Percentiles rank a stretch among this genome's conserved stretches.
Conservation (phyloP, 2,113 vertebrate genomes). For the Motacilla tschutschensis region DNA sequence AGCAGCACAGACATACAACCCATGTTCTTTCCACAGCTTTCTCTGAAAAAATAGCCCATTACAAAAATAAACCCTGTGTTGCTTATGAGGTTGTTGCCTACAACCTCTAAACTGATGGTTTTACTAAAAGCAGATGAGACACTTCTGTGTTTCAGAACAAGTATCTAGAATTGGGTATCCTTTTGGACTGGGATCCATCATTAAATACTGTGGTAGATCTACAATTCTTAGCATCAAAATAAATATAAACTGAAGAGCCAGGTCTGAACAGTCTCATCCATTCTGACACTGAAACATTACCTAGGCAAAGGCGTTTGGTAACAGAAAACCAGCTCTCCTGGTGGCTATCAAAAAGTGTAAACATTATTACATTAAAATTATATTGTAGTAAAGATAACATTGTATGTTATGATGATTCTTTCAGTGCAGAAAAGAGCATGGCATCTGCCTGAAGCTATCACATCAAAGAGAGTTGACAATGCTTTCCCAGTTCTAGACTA, state of each 20-base stretch:
- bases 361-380: neutral
- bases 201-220: neutral
- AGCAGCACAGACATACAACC: neutral
- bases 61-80: neutral
- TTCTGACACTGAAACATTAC: neutral
- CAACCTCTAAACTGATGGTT: neutral
- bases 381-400: neutral
- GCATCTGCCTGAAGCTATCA: neutral
- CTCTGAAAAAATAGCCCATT: neutral
- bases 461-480: neutral
- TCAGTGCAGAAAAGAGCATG: neutral
- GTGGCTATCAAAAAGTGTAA: neutral
- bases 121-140: neutral
- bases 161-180: neutral
- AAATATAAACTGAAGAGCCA: neutral
- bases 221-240: neutral
- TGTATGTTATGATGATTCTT: neutral
- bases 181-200: neutral
- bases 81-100: neutral
- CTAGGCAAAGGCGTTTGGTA: accelerated
- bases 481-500: neutral
- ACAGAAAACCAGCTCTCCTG: neutral
- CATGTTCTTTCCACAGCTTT: neutral
- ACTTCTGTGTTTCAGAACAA: neutral
- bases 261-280: neutral